Evolutionary conservation across 2,888 invertebrate genomes (phyloP).

Genomic region (Drosophila siamana): DNA sequence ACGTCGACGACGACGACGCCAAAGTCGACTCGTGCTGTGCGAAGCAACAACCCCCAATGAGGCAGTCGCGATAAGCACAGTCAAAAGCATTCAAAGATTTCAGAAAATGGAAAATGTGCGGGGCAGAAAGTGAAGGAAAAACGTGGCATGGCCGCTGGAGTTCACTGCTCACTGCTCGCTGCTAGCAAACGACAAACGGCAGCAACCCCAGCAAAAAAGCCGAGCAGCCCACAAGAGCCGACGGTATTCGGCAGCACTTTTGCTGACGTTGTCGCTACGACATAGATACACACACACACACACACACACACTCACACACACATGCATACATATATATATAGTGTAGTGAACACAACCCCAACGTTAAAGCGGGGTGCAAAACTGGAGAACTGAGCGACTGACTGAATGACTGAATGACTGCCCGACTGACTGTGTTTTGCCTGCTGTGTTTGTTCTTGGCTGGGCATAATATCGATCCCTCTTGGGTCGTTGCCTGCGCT

Average conservation of each 20-base stretch:
- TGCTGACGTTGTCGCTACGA: conserved; percentile 70
- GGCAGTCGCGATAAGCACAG: conserved; percentile 74
- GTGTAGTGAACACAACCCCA: conserved; percentile 41
- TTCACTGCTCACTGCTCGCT: conserved; percentile 9
- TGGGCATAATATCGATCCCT: conserved; percentile 78
- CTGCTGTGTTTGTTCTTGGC: conserved; percentile 38
- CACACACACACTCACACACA: conserved; percentile 27
- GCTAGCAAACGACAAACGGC: conserved; percentile 17
- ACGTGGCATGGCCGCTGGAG: conserved; percentile 42
- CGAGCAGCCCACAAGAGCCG: conserved; percentile 29
- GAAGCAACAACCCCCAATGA: conserved; percentile 60
- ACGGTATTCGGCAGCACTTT: conserved; percentile 67
- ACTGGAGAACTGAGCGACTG: neutral
- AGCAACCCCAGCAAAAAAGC: conserved; percentile 55
- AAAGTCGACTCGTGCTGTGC: conserved; percentile 23
- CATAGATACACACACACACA: conserved; percentile 28
- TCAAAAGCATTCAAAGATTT: conserved; percentile 77
- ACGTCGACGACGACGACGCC: conserved; percentile 32
- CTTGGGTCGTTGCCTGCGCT: conserved; percentile 79
- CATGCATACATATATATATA: neutral
- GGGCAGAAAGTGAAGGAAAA: conserved; percentile 22
- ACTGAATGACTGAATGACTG: neutral
- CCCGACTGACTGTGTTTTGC: conserved; percentile 3
- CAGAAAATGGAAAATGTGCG: conserved; percentile 51
- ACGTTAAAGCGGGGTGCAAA: neutral